Evolutionary conservation across 2,888 invertebrate genomes (phyloP).

Genomic region (Drosophila acutilabella): DNA sequence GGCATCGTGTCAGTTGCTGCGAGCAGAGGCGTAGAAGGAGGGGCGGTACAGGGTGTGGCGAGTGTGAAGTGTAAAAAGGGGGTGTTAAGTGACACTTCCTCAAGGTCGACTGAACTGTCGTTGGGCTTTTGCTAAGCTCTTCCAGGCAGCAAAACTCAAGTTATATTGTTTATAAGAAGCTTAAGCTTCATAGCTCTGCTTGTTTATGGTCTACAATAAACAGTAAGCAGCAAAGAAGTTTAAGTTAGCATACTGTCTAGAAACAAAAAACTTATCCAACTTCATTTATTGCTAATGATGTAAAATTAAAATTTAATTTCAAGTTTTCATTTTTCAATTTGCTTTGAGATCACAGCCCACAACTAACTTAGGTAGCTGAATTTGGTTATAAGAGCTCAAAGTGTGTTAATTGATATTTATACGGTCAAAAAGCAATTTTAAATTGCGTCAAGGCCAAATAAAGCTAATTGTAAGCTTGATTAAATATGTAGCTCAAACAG

Average conservation of each 20-base stretch:
- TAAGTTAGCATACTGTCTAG: not conserved
- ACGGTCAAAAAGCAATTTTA: not conserved
- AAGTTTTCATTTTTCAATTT: not conserved
- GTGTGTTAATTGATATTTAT: constrained; percentile 1
- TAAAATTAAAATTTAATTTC: not conserved
- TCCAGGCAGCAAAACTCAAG: not conserved
- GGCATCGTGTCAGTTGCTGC: constrained; percentile 37
- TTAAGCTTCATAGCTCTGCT: not conserved
- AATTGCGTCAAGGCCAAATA: not conserved
- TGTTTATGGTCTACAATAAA: not conserved
- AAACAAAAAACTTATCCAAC: not conserved
- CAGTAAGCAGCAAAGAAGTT: too few relatives aligned
- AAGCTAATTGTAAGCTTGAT: constrained; percentile 3
- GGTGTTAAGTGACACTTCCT: constrained; percentile 14
- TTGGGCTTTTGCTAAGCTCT: not conserved
- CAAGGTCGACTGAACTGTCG: constrained; percentile 26
- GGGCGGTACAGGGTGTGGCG: not conserved
- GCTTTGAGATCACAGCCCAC: not conserved
- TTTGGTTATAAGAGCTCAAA: not conserved
- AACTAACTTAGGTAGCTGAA: not conserved
- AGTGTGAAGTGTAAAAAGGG: constrained; percentile 5
- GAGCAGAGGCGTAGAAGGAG: not conserved
- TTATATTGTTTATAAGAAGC: not conserved
- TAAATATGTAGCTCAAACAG: constrained; percentile 8
- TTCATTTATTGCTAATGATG: not conserved